Conservation (phyloP, 2,888 invertebrate genomes). For the Thecophora atra region DNA sequence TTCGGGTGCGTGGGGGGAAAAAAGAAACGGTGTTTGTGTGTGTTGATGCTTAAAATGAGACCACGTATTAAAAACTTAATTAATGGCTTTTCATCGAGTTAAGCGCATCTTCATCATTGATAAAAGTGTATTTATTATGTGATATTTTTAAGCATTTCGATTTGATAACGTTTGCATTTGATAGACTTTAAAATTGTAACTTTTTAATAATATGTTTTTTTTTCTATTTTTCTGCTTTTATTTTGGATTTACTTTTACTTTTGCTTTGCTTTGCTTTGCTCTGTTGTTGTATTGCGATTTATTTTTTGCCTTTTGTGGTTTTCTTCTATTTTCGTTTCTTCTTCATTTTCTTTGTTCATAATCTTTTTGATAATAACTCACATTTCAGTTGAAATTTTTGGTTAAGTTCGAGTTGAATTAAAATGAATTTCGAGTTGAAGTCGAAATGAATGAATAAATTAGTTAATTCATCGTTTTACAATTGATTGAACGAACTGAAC, state of each 20-base stretch:
- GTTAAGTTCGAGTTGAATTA: slow-evolving; percentile 18
- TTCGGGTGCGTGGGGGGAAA: too few relatives aligned
- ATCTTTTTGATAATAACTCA: not conserved
- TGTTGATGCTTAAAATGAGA: too few relatives aligned
- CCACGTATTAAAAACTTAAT: not conserved
- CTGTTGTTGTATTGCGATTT: slow-evolving; percentile 3
- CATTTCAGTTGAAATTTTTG: slow-evolving; percentile 28
- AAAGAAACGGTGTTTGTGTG: too few relatives aligned
- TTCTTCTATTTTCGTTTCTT: slow-evolving; percentile 6
- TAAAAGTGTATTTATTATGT: not conserved
- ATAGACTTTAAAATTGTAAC: slow-evolving; percentile 7
- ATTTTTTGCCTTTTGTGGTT: not conserved
- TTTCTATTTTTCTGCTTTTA: slow-evolving; percentile 10
- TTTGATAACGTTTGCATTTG: not conserved
- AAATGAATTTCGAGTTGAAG: slow-evolving; percentile 22
- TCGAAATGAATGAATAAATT: slow-evolving; percentile 32
- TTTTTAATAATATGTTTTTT: slow-evolving; percentile 14
- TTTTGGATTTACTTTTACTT: slow-evolving; percentile 8
- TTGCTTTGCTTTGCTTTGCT: slow-evolving; percentile 8
- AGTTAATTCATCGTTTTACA: slow-evolving; percentile 22
- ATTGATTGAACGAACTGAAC: slow-evolving; percentile 19
- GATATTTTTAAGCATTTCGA: not conserved
- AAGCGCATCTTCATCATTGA: not conserved
- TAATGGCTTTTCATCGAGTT: not conserved
- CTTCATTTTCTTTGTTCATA: not conserved